Evolutionary conservation across 1,140 invertebrate species (phyloP), one percentile per base, ranked within the genome.

Genomic region (Oedothorax gibbosus): DNA sequence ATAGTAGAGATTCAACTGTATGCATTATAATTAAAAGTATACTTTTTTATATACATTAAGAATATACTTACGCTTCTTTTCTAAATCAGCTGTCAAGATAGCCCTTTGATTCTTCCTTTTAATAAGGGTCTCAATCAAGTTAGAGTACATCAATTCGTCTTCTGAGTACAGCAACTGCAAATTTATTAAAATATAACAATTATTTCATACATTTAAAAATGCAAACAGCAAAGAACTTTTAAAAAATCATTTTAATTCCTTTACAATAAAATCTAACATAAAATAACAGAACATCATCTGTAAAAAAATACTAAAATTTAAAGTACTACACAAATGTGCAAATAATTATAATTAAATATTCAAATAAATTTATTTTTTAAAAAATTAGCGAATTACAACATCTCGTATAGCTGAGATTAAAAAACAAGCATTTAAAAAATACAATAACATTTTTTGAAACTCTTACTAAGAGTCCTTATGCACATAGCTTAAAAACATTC

Each of bases 111-210:
- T 93, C 6, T 95, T 92, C 57, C 95, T 90, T 88, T 94, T 93
- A 88, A 94, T 92, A 66, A 96, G 90, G 88, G 94, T 94, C 11
- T 92, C 91, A 90, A 94, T 93, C 0, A 95, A 89, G 87, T 92
- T 92, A 64, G 91, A 91, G 21, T 66, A 79, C 21, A 95, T 92
- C 65, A 93, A 91, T 81, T 93, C 91, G 87, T 93, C 92, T 69
- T 93, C 93, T 85, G 60, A 35, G n/a, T n/a, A 9, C 15, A 18
- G 15, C 64, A 21, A 66, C 20, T 21, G 49, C 49, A 35, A 66
- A 66, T 21, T 21, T 66, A 66, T 66, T 66, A 21, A 11, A 35
- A 21, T 66, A 4, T 21, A 66, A 66, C 12, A 66, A 21, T 14
- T 11, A 2, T 18, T 21, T 20, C 14, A 10, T 5, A 66, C 12